phyloP scores from a whole-genome alignment of 2,888 invertebrate genomes.

The Hoplodrina blanda region DNA sequence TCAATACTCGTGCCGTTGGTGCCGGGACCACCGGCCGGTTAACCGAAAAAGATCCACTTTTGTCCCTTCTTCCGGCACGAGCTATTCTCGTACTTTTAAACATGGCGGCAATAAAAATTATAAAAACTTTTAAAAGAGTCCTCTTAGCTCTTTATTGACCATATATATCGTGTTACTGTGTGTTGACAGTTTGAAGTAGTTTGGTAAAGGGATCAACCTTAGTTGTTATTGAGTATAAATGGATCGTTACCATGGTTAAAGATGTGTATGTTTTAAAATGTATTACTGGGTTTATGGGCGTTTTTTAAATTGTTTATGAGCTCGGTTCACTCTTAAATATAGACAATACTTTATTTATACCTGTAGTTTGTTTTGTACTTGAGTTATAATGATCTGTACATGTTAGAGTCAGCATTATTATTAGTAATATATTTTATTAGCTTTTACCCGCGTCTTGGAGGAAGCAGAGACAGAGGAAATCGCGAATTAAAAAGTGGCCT shows the following conservation, averaged over 20 bases:
- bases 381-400: too few species aligned
- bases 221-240: slow-evolving; percentile 35
- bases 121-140: slow-evolving; percentile 74
- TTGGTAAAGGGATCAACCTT: slow-evolving; percentile 18
- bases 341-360: slow-evolving; percentile 5
- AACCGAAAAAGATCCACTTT: slow-evolving; percentile 80
- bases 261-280: slow-evolving; percentile 18
- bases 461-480: too few species aligned
- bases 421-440: too few species aligned
- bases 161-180: slow-evolving; percentile 76
- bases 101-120: slow-evolving; percentile 62
- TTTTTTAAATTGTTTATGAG: slow-evolving; percentile 36
- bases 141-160: slow-evolving; percentile 76
- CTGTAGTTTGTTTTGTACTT: too few species aligned
- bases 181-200: slow-evolving; percentile 67
- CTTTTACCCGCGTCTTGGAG: too few species aligned
- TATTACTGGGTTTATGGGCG: slow-evolving; percentile 28
- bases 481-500: too few species aligned
- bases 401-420: not conserved
- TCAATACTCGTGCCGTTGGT: slow-evolving; percentile 50
- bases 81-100: slow-evolving; percentile 72
- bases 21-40: slow-evolving; percentile 75
- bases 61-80: slow-evolving; percentile 82
- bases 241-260: slow-evolving; percentile 22
- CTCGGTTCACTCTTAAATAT: slow-evolving; percentile 8